Evolutionary conservation across 2,113 vertebrate species (phyloP).

Genomic region (Gambusia holbrooki): DNA sequence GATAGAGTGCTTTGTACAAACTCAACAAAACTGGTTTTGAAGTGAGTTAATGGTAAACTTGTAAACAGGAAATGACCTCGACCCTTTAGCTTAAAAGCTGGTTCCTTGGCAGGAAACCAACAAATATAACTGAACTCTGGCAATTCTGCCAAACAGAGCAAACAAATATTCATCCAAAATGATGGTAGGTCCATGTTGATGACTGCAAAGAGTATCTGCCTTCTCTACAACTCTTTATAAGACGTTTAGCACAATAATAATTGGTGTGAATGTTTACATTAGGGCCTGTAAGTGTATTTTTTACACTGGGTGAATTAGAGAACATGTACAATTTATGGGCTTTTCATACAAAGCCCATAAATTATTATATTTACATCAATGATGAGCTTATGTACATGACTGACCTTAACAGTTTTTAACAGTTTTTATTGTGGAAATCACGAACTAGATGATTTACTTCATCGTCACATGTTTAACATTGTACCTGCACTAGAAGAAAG

Average conservation of each 20-base stretch:
- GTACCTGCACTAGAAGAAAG: not conserved
- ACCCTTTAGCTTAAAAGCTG: not conserved
- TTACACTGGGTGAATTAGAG: not conserved
- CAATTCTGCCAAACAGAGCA: not conserved
- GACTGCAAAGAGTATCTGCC: not conserved
- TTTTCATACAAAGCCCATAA: not conserved
- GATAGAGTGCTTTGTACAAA: not conserved
- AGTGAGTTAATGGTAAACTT: not conserved
- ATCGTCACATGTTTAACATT: too few relatives aligned
- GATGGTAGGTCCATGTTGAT: not conserved
- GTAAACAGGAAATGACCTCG: not conserved
- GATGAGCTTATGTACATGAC: not conserved
- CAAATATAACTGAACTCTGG: not conserved
- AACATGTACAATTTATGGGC: not conserved
- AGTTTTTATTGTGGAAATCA: not conserved
- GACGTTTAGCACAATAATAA: not conserved
- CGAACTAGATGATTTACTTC: not conserved
- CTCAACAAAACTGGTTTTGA: not conserved
- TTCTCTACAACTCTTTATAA: not conserved
- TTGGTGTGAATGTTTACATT: not conserved
- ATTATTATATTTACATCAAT: not conserved
- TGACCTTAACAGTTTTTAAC: not conserved
- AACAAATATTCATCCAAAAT: not conserved
- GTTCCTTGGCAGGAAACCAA: not conserved
- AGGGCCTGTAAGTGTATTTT: not conserved